phyloP scores from a whole-genome alignment of 2,888 invertebrate species.

The Eupithecia abbreviata region DNA sequence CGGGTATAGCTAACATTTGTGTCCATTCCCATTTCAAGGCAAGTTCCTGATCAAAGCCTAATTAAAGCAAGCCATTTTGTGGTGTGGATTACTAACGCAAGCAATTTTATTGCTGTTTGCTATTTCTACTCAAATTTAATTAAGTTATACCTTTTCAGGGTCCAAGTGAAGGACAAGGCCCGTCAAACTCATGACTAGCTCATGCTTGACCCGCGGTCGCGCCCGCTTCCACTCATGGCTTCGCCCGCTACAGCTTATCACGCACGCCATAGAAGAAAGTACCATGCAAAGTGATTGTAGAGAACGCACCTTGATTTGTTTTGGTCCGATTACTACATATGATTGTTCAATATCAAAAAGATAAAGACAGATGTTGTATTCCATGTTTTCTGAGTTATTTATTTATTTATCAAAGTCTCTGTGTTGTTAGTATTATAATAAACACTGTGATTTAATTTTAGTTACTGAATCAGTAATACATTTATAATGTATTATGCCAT shows the following conservation, averaged over 20 bases:
- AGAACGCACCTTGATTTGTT: neutral
- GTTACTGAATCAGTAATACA: neutral
- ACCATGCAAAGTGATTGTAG: neutral
- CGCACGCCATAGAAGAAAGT: neutral
- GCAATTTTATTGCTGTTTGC: neutral
- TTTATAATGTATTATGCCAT: neutral
- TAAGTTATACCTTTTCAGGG: conserved; percentile 18
- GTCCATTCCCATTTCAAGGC: neutral
- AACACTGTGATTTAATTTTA: conserved; percentile 5
- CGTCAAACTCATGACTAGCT: conserved; percentile 3
- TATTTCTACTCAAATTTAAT: neutral
- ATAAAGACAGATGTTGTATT: neutral
- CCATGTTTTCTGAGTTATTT: neutral
- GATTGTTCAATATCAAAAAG: neutral
- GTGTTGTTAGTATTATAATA: neutral
- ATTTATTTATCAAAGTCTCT: neutral
- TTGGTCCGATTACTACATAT: neutral
- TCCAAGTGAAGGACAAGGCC: conserved; percentile 7
- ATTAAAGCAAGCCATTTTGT: neutral
- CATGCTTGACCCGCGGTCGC: neutral
- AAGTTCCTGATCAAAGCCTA: neutral
- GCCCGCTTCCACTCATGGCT: neutral
- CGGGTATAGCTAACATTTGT: neutral
- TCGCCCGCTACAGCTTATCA: neutral
- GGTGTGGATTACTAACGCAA: neutral